Evolutionary conservation across 2,888 invertebrate species (phyloP).

Genomic region (Drosophila tripunctata): DNA sequence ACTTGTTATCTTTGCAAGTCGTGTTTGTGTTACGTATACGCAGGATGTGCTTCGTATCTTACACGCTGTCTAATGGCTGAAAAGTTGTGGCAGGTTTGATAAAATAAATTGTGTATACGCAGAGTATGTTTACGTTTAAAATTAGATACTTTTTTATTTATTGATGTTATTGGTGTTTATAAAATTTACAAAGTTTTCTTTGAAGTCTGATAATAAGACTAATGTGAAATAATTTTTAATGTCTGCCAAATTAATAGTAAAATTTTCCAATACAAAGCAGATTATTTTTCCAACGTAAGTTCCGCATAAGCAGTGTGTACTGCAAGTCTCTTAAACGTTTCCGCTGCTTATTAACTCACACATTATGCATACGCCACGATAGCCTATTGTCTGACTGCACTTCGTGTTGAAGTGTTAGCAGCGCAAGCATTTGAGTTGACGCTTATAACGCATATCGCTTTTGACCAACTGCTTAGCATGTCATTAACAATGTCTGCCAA

Average conservation of each 20-base stretch:
- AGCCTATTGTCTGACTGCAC: constrained; percentile 1
- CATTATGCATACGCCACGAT: constrained; percentile 16
- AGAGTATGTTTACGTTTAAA: too few species aligned
- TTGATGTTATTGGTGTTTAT: too few species aligned
- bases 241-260: too few species aligned
- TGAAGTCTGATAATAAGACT: too few species aligned
- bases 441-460: background rate
- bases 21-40: background rate
- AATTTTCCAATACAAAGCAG: too few species aligned
- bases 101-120: too few species aligned
- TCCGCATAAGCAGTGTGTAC: background rate
- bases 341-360: background rate
- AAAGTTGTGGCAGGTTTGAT: background rate
- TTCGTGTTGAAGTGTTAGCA: background rate
- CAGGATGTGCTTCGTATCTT: background rate
- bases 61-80: background rate
- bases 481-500: constrained; percentile 29
- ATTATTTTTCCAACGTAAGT: background rate
- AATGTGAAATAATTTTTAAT: too few species aligned
- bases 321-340: background rate
- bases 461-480: constrained; percentile 3
- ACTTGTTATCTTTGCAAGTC: background rate
- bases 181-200: too few species aligned
- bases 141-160: too few species aligned
- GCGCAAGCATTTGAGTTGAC: constrained; percentile 42